phyloP scores from a whole-genome alignment of 2,113 vertebrate species.

The Chaetodon auriga region DNA sequence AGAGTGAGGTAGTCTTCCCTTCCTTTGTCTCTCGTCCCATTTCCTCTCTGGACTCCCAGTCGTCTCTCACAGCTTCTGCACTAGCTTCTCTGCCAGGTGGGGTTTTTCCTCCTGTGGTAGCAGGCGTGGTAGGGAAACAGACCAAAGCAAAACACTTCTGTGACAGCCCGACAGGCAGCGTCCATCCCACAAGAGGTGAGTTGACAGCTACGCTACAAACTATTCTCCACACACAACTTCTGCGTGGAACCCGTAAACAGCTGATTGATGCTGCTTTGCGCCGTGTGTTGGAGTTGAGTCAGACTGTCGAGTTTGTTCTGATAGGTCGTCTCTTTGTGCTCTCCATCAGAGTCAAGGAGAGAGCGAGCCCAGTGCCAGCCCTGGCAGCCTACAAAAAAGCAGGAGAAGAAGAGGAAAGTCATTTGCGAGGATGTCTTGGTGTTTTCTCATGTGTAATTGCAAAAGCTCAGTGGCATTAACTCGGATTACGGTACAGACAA shows the following conservation, averaged over 20 bases:
- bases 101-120: slow-evolving; percentile 42
- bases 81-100: slow-evolving; percentile 39
- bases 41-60: slow-evolving; percentile 58
- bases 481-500: slow-evolving; percentile 35
- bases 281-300: slow-evolving; percentile 16
- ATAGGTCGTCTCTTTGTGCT: slow-evolving; percentile 7
- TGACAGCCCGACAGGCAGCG: slow-evolving; percentile 22
- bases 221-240: neutral
- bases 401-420: slow-evolving; percentile 22
- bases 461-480: slow-evolving; percentile 48
- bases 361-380: neutral
- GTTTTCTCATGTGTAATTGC: slow-evolving; percentile 50
- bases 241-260: slow-evolving; percentile 21
- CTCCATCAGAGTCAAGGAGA: slow-evolving; percentile 1
- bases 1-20: slow-evolving; percentile 66
- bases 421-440: slow-evolving; percentile 21
- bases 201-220: slow-evolving; percentile 45
- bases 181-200: slow-evolving; percentile 64
- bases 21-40: slow-evolving; percentile 53
- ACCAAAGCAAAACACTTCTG: slow-evolving; percentile 21
- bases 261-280: neutral
- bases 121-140: slow-evolving; percentile 19
- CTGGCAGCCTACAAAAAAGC: neutral
- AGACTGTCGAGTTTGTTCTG: neutral
- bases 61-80: slow-evolving; percentile 39